Percentiles rank a stretch among this genome's conserved stretches.
phyloP scores from a whole-genome alignment of 2,797 vertebrate genomes.

The Ctenosaura bakeri region DNA sequence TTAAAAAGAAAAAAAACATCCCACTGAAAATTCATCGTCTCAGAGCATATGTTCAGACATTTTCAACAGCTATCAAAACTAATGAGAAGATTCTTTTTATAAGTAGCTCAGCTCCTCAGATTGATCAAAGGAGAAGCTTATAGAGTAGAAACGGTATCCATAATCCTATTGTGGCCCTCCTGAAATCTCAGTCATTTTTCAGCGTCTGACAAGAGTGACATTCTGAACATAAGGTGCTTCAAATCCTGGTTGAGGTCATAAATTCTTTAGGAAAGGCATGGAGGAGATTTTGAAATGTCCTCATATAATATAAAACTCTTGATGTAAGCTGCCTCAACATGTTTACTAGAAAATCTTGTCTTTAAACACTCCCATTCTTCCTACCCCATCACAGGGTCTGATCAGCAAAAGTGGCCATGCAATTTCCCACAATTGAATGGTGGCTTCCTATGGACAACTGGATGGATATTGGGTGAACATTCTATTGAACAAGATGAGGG shows the following conservation, averaged over 20 bases:
- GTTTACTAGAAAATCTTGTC: background rate
- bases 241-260: background rate
- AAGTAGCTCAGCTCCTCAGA: constrained; percentile 63
- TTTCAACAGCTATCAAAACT: constrained; percentile 64
- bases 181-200: constrained; percentile 5
- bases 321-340: background rate
- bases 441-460: too few relatives aligned
- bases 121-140: constrained; percentile 64
- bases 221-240: background rate
- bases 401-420: background rate
- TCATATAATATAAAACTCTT: background rate
- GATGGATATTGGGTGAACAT: too few relatives aligned
- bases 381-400: too few relatives aligned
- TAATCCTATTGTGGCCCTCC: constrained; percentile 4
- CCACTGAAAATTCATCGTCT: constrained; percentile 71
- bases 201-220: background rate
- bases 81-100: constrained; percentile 66
- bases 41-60: constrained; percentile 72
- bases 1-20: constrained; percentile 69
- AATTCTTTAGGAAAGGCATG: background rate
- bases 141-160: constrained; percentile 32
- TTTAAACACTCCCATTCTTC: background rate
- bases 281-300: background rate
- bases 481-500: too few relatives aligned
- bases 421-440: background rate